Evolutionary conservation across 2,888 invertebrate species (phyloP), one percentile per base, ranked within the genome.

Genomic region (Cryptocheilus praepositus): DNA sequence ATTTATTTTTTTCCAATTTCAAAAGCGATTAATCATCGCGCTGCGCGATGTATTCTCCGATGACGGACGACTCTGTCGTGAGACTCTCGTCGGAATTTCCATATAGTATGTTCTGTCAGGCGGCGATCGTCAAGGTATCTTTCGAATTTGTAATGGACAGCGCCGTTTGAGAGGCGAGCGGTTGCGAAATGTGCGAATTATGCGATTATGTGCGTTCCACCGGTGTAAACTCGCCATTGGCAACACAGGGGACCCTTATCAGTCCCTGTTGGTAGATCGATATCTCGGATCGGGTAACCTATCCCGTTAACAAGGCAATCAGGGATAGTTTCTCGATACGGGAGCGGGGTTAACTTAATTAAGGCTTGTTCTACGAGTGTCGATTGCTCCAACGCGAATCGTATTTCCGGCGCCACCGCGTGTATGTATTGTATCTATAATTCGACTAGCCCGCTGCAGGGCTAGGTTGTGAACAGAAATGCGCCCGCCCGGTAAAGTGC

Each of bases 271-370:
- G 73, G 74, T 75, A 86, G 84, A 85, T 85, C 86, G 84, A 86
- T 85, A 85, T 85, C 82, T 80, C 74, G 75, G 77, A 77, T 59
- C 49, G 59, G 51, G 51, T 15, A 59, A 49, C 81, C 28, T 79
- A 81, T 80, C 81, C 80, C 81, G 80, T 81, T 82, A 83, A 82
- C 83, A 82, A 83, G 82, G 79, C 81, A 84, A 84, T 83, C 85
- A 81, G 15, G 82, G 81, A 81, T 85, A 85, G 85, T 85, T 87
- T 82, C 85, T 85, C 84, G 82, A 82, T 82, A 82, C 81, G 76
- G 74, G 74, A 80, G 74, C 71, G 67, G 82, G 83, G 82, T 84
- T 87, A 86, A 86, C 86, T 87, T 86, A 86, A 87, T 87, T 87
- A 86, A 85, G 83, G 84, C 82, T 83, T 84, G 86, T 85, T 86